Conservation (phyloP, 2,888 invertebrate species). For the Caenorhabditis imperialis region DNA sequence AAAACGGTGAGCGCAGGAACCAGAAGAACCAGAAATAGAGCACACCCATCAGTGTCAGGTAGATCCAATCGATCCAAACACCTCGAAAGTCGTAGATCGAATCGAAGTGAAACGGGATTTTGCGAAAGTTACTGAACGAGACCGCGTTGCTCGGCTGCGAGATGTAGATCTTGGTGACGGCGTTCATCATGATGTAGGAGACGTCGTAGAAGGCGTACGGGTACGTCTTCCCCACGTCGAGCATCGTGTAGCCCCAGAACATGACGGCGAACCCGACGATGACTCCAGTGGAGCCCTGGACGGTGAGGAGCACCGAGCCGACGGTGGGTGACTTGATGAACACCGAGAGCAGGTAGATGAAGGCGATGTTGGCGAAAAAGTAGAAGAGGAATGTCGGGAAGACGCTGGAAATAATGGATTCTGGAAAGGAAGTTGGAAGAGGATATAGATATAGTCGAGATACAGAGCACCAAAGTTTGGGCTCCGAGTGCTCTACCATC, state of each 20-base stretch:
- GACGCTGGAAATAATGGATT: conserved; percentile 16
- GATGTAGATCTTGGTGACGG: background rate
- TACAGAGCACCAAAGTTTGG: too few species aligned
- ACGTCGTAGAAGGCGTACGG: background rate
- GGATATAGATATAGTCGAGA: too few species aligned
- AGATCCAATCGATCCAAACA: conserved; percentile 22
- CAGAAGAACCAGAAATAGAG: conserved; percentile 22
- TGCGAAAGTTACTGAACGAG: background rate
- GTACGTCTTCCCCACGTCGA: too few species aligned
- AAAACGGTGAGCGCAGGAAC: conserved; percentile 2
- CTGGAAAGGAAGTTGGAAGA: too few species aligned
- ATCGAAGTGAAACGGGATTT: conserved; percentile 4
- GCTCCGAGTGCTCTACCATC: background rate
- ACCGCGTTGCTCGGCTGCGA: background rate
- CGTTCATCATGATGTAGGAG: background rate
- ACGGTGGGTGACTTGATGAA: conserved; percentile 11
- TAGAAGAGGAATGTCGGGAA: background rate
- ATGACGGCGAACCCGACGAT: background rate
- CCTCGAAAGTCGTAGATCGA: conserved; percentile 12
- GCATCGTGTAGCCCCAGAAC: too few species aligned
- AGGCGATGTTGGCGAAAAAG: conserved; percentile 3
- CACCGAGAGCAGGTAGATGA: conserved; percentile 7
- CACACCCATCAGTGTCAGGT: conserved; percentile 9
- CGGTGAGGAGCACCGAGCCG: conserved; percentile 2
- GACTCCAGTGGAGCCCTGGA: conserved; percentile 8